A percentile compares a stretch with the other conserved stretches of the same genome.
Conservation (phyloP, 1,140 invertebrate species). For the Cheumatopsyche charites region DNA sequence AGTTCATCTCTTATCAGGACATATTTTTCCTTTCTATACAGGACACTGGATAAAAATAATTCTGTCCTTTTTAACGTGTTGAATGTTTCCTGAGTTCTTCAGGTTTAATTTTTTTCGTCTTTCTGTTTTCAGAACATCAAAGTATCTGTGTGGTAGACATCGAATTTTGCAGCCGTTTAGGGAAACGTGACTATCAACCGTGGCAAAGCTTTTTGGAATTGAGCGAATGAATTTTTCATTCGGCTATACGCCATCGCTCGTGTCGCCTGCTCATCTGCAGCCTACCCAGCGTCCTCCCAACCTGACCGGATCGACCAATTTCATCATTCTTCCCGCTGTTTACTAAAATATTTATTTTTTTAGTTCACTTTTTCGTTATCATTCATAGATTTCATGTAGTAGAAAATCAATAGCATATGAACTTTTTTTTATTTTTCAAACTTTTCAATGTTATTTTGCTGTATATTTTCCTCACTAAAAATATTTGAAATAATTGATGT, state of each 20-base stretch:
- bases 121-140: slow-evolving; percentile 78
- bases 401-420: neutral
- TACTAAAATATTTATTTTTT: slow-evolving; percentile 2
- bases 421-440: slow-evolving; percentile 8
- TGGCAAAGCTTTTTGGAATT: slow-evolving; percentile 44
- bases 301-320: slow-evolving; percentile 26
- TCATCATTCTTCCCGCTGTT: slow-evolving; percentile 25
- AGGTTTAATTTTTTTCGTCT: neutral
- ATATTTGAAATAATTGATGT: slow-evolving; percentile 17
- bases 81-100: neutral
- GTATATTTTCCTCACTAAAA: neutral
- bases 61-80: no score
- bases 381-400: slow-evolving; percentile 11
- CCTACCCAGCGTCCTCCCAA: slow-evolving; percentile 34
- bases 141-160: slow-evolving; percentile 94
- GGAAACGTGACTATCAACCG: slow-evolving; percentile 82
- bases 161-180: slow-evolving; percentile 92
- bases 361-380: slow-evolving; percentile 8
- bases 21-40: no score
- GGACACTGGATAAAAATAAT: no score
- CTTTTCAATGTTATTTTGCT: slow-evolving; percentile 9
- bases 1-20: no score
- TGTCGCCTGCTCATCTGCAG: slow-evolving; percentile 52
- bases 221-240: slow-evolving; percentile 55
- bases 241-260: slow-evolving; percentile 61